Base-by-base conservation (phyloP, 1,140 invertebrate species). In the Steinernema feltiae region DNA sequence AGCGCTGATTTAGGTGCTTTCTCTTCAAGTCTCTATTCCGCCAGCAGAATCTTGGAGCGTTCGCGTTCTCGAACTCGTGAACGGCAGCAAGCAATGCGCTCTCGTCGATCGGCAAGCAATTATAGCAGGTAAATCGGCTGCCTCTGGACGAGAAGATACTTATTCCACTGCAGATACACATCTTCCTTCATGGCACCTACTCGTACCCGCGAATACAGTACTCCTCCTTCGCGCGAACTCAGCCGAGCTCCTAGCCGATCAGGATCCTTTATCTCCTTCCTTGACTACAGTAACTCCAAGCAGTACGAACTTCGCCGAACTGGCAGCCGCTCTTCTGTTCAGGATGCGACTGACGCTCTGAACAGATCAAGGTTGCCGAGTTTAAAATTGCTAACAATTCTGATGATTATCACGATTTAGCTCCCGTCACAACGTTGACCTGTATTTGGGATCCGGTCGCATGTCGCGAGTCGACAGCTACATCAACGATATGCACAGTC, bases 11-110 rank as follows among this genome's bases (percentile, higher is more conserved):
- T 46, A 78, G 78, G 83, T 48, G 76, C 84, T 17, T 85, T 85
- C 74, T 82, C 83, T 41, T 75, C 76, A 12, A 83, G 76, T 32
- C 78, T 85, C 15, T 85, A 85, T 70, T 75, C 85, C 18, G 83
- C 84, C 48, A 80, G 74, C 30, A 79, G 84, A 30, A 63, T 86
- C 32, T 69, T 86, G 27, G 84, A 85, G 69, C 82, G 84, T 32
- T 86, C 85, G 1, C 83, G 84, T 63, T 81, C 79, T 69, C 85
- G 84, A 46, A 85, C 84, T 73, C 84, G 84, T 79, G 83, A 86
- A 82, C 84, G 84, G 27, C 72, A 77, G 1, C 70, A 78, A 31
- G 84, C 84, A n/a, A 76, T 85, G 76, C 80, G 85, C 35, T 79
- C 80, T 12, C 83, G 81, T 31, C 75, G 84, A 30, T 80, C 80